These are phyloP conservation scores for Pao palembangensis DNA, from an alignment of 2,113 vertebrate species.

Conservation along the genomic window DNA sequence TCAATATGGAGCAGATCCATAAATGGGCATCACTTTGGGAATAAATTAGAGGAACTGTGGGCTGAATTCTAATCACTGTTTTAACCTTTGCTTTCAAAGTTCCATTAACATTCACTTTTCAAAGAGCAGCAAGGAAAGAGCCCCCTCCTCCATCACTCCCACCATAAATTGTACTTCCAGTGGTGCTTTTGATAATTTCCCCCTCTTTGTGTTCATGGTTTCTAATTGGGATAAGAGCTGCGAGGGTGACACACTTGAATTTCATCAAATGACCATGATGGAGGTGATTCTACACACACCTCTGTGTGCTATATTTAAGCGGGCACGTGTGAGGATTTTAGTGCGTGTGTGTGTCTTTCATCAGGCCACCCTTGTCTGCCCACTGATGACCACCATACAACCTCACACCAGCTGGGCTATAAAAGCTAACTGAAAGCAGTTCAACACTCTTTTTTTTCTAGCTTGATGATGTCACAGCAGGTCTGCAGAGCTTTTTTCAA, in stretches of 20 bases:
- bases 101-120: constrained; percentile 46
- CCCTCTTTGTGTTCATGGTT: constrained; percentile 25
- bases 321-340: not conserved
- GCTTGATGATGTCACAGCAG: constrained; percentile 4
- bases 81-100: constrained; percentile 63
- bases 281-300: constrained; percentile 18
- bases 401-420: not conserved
- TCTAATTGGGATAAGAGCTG: constrained; percentile 50
- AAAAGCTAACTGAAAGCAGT: not conserved
- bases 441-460: too few relatives aligned
- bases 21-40: constrained; percentile 48
- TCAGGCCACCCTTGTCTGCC: not conserved
- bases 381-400: not conserved
- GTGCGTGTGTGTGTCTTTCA: not conserved
- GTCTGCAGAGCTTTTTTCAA: not conserved
- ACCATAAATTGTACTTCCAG: constrained; percentile 36
- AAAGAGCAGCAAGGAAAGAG: constrained; percentile 3
- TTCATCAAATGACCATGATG: constrained; percentile 40
- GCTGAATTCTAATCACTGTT: constrained; percentile 58
- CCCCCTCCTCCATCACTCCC: not conserved
- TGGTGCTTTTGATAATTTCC: constrained; percentile 44
- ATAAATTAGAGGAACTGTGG: constrained; percentile 43
- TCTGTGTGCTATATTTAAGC: constrained; percentile 9
- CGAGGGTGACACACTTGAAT: constrained; percentile 27
- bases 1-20: constrained; percentile 49